These are phyloP conservation scores for Lasius fuliginosus DNA, from an alignment of 2,888 invertebrate genomes.

Conservation along the genomic window DNA sequence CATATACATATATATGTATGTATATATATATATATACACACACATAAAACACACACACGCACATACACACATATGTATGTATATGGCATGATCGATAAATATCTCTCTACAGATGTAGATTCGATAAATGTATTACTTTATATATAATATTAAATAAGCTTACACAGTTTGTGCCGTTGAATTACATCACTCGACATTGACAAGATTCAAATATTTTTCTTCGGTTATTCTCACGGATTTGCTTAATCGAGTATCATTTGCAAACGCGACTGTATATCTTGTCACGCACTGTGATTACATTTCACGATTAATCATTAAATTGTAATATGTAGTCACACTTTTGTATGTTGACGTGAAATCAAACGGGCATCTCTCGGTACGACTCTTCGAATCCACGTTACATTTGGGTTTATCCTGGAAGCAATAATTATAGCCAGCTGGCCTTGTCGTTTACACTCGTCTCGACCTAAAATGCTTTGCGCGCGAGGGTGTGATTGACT, in stretches of 20 bases:
- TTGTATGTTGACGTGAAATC: neutral
- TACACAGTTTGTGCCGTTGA: neutral
- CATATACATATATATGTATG: neutral
- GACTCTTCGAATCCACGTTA: neutral
- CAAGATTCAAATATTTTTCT: neutral
- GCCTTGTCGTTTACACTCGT: conserved; percentile 12
- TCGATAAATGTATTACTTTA: neutral
- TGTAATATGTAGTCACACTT: conserved; percentile 6
- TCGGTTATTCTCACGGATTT: neutral
- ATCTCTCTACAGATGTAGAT: neutral
- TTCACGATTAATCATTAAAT: neutral
- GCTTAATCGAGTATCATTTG: neutral
- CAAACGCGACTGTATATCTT: neutral
- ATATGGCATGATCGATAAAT: neutral
- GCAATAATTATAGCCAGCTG: conserved; percentile 26
- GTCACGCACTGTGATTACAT: neutral
- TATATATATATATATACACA: too few species aligned
- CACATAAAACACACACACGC: too few species aligned
- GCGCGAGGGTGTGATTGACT: neutral
- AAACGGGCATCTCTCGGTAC: neutral
- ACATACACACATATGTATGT: neutral
- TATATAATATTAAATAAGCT: neutral
- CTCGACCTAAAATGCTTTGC: conserved; percentile 15
- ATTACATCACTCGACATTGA: neutral
- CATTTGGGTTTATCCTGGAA: neutral